These are phyloP conservation scores for Otocyon megalotis DNA, from an alignment of 2,113 vertebrate genomes.

Conservation along the genomic window DNA sequence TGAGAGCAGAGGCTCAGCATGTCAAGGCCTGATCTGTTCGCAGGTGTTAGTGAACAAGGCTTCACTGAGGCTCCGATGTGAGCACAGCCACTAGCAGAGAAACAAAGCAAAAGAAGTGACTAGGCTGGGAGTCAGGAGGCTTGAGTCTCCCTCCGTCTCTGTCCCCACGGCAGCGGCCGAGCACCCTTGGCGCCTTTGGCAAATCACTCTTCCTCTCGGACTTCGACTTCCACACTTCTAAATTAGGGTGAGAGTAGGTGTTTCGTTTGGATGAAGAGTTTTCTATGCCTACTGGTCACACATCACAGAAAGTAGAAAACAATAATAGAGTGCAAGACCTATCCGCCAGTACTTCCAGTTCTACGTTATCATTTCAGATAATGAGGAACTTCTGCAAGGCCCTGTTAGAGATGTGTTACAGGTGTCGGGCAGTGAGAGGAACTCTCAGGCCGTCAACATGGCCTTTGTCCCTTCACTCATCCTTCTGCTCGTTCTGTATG, in stretches of 20 bases:
- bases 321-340: rapidly evolving
- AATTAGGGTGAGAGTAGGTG: not conserved
- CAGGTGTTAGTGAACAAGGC: not conserved
- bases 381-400: not conserved
- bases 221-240: not conserved
- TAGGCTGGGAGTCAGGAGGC: not conserved
- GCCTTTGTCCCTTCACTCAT: not conserved
- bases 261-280: not conserved
- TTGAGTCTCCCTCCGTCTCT: not conserved
- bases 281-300: not conserved
- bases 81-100: not conserved
- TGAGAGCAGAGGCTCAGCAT: not conserved
- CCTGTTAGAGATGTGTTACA: not conserved
- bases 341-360: not conserved
- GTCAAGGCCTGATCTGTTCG: not conserved
- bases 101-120: not conserved
- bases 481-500: not conserved
- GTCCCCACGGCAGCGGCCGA: not conserved
- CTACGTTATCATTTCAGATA: not conserved
- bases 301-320: not conserved
- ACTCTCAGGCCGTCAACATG: not conserved
- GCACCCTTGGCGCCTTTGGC: not conserved
- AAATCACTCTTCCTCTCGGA: not conserved
- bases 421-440: not conserved
- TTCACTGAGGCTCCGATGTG: not conserved